A percentile compares a stretch with the other conserved stretches of the same genome.
Evolutionary conservation across 2,888 invertebrate genomes (phyloP).

Genomic region (Sarcophaga subvicina): DNA sequence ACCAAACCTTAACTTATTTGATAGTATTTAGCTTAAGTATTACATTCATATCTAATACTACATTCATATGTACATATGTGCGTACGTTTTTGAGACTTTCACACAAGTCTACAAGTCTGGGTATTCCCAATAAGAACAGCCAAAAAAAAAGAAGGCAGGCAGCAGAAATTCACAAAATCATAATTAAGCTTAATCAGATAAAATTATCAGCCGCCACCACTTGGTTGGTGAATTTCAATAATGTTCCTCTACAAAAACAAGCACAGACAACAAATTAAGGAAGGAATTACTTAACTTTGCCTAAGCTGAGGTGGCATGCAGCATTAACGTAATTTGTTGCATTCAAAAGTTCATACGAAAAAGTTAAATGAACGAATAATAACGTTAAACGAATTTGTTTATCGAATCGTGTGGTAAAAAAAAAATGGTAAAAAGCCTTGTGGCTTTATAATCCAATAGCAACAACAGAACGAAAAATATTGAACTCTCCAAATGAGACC

Average conservation of each 20-base stretch:
- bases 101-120: conserved; percentile 26
- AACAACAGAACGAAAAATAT: conserved; percentile 9
- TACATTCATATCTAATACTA: neutral
- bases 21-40: conserved; percentile 45
- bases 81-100: neutral
- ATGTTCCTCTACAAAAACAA: conserved; percentile 3
- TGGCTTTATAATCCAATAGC: conserved; percentile 38
- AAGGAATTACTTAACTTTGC: neutral
- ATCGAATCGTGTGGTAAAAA: conserved; percentile 47
- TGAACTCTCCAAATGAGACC: conserved; percentile 37
- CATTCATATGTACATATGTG: neutral
- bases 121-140: conserved; percentile 57
- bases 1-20: conserved; percentile 62
- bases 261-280: conserved; percentile 36
- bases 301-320: conserved; percentile 45
- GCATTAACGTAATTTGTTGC: conserved; percentile 63
- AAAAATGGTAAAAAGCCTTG: conserved; percentile 42
- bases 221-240: conserved; percentile 58
- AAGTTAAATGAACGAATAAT: conserved; percentile 57
- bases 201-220: conserved; percentile 64
- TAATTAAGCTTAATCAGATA: conserved; percentile 68
- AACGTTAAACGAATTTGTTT: conserved; percentile 57
- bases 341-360: conserved; percentile 35
- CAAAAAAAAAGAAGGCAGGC: neutral
- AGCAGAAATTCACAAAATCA: conserved; percentile 54